Conservation (phyloP, 1,140 invertebrate species). For the Drosophila kikkawai region DNA sequence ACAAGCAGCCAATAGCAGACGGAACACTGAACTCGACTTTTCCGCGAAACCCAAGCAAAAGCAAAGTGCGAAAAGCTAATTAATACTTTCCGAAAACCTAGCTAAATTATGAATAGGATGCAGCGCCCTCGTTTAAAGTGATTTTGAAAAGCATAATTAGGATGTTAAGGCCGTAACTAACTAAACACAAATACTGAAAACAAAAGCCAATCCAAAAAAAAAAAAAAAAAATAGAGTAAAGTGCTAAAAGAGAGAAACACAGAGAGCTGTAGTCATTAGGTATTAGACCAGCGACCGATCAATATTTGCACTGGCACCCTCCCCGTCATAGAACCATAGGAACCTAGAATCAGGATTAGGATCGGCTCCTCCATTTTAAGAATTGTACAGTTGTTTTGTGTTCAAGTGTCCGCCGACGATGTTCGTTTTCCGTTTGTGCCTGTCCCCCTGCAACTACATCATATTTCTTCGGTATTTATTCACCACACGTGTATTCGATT, state of each 20-base stretch:
- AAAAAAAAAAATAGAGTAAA: slow-evolving; percentile 4
- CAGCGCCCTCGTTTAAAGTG: slow-evolving; percentile 46
- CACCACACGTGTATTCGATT: slow-evolving; percentile 21
- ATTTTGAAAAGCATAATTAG: slow-evolving; percentile 73
- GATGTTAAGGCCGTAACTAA: slow-evolving; percentile 48
- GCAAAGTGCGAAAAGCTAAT: slow-evolving; percentile 43
- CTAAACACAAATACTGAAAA: slow-evolving; percentile 49
- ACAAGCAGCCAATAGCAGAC: slow-evolving; percentile 48
- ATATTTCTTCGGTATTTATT: slow-evolving; percentile 62
- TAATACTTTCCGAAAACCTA: slow-evolving; percentile 42
- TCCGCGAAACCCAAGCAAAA: slow-evolving; percentile 22
- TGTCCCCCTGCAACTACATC: slow-evolving; percentile 33
- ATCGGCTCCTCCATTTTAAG: slow-evolving; percentile 31
- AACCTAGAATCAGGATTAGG: slow-evolving; percentile 26
- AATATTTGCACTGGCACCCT: slow-evolving; percentile 7
- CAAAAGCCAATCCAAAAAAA: slow-evolving; percentile 24
- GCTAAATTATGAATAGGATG: slow-evolving; percentile 56
- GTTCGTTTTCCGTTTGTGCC: slow-evolving; percentile 61
- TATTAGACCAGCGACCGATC: slow-evolving; percentile 46
- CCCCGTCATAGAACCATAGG: slow-evolving; percentile 9
- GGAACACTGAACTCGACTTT: slow-evolving; percentile 46
- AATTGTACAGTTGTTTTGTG: slow-evolving; percentile 64
- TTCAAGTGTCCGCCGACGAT: slow-evolving; percentile 39
- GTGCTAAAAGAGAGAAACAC: slow-evolving; percentile 51
- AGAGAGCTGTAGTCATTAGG: slow-evolving; percentile 44